phyloP scores from a whole-genome alignment of 2,113 vertebrate species.

The Sander vitreus region DNA sequence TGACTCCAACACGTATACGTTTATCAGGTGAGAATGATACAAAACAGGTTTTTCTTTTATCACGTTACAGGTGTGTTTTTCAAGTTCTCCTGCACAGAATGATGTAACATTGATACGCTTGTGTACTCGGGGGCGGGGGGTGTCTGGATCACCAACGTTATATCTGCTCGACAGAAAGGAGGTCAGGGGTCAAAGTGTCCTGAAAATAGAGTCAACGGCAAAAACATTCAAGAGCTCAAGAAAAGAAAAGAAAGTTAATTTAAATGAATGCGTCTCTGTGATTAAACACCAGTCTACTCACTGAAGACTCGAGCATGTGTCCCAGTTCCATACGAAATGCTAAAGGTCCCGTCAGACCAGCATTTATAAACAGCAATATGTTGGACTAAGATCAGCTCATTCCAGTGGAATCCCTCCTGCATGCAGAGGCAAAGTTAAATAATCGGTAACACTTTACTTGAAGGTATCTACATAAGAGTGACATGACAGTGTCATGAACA shows the following conservation, averaged over 20 bases:
- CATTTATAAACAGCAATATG: not conserved
- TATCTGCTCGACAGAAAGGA: not conserved
- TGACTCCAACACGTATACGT: conserved; percentile 19
- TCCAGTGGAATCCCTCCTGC: too few species aligned
- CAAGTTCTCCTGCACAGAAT: not conserved
- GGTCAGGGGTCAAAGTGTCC: conserved; percentile 1
- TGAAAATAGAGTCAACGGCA: not conserved
- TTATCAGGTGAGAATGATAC: conserved; percentile 42
- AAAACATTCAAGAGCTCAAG: not conserved
- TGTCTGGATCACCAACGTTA: too few species aligned
- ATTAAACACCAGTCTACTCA: too few species aligned
- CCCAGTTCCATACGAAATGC: not conserved
- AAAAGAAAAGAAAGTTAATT: not conserved
- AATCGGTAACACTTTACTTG: too few species aligned
- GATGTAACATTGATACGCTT: not conserved
- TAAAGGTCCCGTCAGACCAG: not conserved
- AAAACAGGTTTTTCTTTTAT: not conserved
- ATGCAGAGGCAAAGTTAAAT: too few species aligned
- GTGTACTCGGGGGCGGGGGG: not conserved
- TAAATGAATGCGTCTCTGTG: not conserved
- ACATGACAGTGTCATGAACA: too few species aligned
- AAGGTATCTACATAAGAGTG: too few species aligned
- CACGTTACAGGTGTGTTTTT: not conserved
- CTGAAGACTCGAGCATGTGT: too few species aligned
- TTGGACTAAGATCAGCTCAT: too few species aligned